Conservation (phyloP, 64 coral and sea anemone species). For the Stylophora pistillata region DNA sequence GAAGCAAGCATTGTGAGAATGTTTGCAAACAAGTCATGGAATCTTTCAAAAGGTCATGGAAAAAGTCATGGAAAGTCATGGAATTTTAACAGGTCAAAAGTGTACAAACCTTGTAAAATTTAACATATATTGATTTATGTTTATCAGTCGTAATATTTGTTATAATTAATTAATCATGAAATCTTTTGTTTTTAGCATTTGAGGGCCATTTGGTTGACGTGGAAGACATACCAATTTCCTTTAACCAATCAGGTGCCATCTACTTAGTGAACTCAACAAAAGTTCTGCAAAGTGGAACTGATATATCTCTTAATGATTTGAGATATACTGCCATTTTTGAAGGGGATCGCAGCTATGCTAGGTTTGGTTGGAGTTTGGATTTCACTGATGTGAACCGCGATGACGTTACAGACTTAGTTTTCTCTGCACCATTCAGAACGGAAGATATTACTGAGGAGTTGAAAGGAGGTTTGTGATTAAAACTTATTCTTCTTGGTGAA, state of each 20-base stretch:
- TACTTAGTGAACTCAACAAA: constrained; percentile 69
- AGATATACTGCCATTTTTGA: constrained; percentile 60
- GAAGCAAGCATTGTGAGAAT: too few species aligned
- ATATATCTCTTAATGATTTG: constrained; percentile 31
- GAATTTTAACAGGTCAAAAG: too few species aligned
- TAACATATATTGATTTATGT: too few species aligned
- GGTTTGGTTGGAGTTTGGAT: constrained; percentile 79
- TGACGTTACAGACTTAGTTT: constrained; percentile 78
- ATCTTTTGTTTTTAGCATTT: constrained; percentile 43
- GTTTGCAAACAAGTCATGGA: too few species aligned
- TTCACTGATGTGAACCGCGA: constrained; percentile 81
- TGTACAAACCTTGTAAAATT: too few species aligned
- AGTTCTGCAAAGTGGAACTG: constrained; percentile 30
- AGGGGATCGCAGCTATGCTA: constrained; percentile 90
- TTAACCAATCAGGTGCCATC: constrained; percentile 78
- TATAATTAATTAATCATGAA: background rate
- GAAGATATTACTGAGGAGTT: constrained; percentile 82
- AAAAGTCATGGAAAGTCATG: too few species aligned
- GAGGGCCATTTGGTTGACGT: constrained; percentile 39
- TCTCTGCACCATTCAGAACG: constrained; percentile 91
- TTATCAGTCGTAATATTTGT: background rate
- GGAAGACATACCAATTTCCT: background rate
- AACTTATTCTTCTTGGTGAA: background rate
- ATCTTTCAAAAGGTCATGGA: too few species aligned
- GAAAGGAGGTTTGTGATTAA: constrained; percentile 52